Evolutionary conservation across 2,113 vertebrate genomes (phyloP), one percentile per base, ranked within the genome.

Genomic region (Coryphaenoides rupestris): DNA sequence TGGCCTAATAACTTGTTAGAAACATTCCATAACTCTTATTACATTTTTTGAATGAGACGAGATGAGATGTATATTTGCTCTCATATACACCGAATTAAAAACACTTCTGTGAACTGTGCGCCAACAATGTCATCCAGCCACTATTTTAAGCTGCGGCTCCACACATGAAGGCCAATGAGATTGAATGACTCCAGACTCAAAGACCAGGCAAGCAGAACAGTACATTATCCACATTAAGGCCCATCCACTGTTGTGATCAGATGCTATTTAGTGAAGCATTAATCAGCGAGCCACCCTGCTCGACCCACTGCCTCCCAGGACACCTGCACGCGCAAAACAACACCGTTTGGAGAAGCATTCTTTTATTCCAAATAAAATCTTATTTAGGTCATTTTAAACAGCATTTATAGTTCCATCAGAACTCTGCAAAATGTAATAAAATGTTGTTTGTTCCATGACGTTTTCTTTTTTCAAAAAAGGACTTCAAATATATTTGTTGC

Each of bases 341-440:
- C 84, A 88, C 80, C 67, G 81, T 84, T 84, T 78, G 78, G 72
- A 81, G 82, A 89, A 87, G 83, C 74, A 82, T 78, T 87, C 66
- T 84, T 90, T 89, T 88, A 90, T 87, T 89, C 86, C 85, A 87
- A 89, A 86, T 87, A 82, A 88, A 82, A 82, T 85, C 69, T 63
- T 80, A 77, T 74, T 83, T 82, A 72, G 68, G 84, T 82, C 53
- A 81, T 83, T 85, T 86, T 76, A 80, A 87, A 87, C 83, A 88
- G 76, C 75, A 82, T 80, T 80, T 84, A 76, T 86, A 85, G 81
- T 82, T 84, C 73, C 78, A 80, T 86, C 80, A 80, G 72, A 69
- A 72, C 59, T 79, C 77, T 84, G 78, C 68, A 81, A 84, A 87
- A 87, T 83, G 80, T 85, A 82, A 86, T 81, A 81, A 84, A 87